These are phyloP conservation scores for Drosophila aldrichi DNA, from an alignment of 2,888 invertebrate species.

Conservation along the genomic window DNA sequence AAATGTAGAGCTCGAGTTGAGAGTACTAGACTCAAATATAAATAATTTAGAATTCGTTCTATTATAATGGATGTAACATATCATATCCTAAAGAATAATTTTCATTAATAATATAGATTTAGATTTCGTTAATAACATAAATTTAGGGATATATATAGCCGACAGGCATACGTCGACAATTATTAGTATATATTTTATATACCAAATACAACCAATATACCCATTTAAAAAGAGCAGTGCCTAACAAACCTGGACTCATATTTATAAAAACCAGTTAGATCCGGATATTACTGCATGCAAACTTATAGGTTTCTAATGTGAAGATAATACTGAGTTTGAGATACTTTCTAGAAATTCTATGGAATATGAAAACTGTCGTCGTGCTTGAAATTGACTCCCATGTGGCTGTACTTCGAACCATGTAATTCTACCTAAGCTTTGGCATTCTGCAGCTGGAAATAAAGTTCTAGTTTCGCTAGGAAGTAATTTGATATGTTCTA, in stretches of 20 bases:
- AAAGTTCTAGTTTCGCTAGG: neutral
- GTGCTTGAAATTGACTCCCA: neutral
- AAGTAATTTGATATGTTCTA: neutral
- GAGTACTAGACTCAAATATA: too few species aligned
- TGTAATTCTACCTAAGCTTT: conserved; percentile 8
- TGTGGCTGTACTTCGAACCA: neutral
- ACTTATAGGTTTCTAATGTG: neutral
- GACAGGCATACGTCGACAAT: too few species aligned
- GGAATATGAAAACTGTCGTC: neutral
- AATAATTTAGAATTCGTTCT: too few species aligned
- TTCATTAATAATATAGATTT: too few species aligned
- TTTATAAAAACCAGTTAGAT: conserved; percentile 20
- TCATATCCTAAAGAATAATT: too few species aligned
- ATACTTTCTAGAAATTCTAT: neutral
- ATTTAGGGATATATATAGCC: too few species aligned
- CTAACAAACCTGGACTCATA: neutral
- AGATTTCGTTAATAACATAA: too few species aligned
- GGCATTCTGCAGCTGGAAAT: neutral
- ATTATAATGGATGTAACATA: too few species aligned
- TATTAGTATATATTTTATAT: too few species aligned
- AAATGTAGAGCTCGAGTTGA: too few species aligned
- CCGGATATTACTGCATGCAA: conserved; percentile 47
- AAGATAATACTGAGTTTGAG: neutral
- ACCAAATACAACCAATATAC: neutral
- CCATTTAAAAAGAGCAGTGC: neutral